These are phyloP conservation scores for Microchirus variegatus DNA, from an alignment of 2,797 vertebrate species.

Conservation along the genomic window DNA sequence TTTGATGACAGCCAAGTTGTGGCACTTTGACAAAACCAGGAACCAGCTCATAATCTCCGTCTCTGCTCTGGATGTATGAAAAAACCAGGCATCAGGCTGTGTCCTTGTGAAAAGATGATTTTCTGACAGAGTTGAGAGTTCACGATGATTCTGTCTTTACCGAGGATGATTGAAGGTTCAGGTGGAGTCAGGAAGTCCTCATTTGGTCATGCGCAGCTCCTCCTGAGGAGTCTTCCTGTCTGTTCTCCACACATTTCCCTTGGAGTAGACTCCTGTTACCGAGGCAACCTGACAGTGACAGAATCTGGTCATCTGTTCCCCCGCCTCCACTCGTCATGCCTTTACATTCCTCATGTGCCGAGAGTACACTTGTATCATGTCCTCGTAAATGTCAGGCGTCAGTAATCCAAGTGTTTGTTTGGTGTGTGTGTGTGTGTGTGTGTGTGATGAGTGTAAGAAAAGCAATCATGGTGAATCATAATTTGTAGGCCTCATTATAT, in stretches of 20 bases:
- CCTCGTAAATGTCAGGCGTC: conserved; percentile 66
- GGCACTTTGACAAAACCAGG: no score
- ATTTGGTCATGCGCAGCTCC: conserved; percentile 40
- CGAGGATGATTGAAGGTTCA: conserved; percentile 8
- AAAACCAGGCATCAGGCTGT: background rate
- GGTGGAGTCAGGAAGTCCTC: conserved; percentile 30
- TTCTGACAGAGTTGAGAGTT: background rate
- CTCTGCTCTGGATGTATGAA: no score
- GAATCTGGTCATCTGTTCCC: conserved; percentile 72
- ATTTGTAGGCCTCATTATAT: conserved; percentile 23
- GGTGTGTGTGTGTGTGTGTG: conserved; percentile 22
- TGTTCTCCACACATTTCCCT: conserved; percentile 52
- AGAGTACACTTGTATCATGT: conserved; percentile 49
- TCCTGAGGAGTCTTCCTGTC: conserved; percentile 65
- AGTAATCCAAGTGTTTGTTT: conserved; percentile 41
- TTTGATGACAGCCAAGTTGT: no score
- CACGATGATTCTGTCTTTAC: conserved; percentile 10
- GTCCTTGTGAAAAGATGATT: conserved; percentile 17
- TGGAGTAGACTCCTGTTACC: conserved; percentile 69
- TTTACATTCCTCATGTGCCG: conserved; percentile 70
- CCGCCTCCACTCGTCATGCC: conserved; percentile 65
- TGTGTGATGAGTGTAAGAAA: conserved; percentile 13
- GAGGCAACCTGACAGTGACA: conserved; percentile 73
- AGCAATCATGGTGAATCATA: conserved; percentile 18
- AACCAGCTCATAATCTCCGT: no score